phyloP scores from a whole-genome alignment of 2,113 vertebrate species.

The Dipodomys stephensi region DNA sequence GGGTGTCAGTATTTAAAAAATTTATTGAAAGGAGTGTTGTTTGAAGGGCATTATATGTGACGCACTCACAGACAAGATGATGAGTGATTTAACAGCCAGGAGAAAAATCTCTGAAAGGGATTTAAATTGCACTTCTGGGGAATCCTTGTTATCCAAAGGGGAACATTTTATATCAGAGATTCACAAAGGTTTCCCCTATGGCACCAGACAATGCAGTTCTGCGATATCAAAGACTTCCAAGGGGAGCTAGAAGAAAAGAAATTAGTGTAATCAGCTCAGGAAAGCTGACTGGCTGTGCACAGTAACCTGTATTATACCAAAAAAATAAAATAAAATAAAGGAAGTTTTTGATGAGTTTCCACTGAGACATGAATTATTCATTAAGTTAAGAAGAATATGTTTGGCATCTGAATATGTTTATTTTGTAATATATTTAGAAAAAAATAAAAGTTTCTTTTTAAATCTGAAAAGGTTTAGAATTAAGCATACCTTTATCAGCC shows the following conservation, averaged over 20 bases:
- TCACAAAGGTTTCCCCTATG: constrained; percentile 18
- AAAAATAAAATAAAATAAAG: neutral
- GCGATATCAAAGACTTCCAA: constrained; percentile 52
- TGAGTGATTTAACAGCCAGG: neutral
- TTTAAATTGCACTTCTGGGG: constrained; percentile 43
- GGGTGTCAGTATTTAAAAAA: neutral
- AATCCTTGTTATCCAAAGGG: constrained; percentile 31
- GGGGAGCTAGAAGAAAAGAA: neutral
- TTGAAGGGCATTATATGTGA: neutral
- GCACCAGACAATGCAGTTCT: constrained; percentile 16
- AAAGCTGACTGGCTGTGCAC: neutral
- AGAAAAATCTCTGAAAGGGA: constrained; percentile 22
- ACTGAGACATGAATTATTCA: neutral
- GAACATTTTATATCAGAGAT: constrained; percentile 34
- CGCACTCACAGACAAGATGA: neutral
- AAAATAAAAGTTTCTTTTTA: neutral
- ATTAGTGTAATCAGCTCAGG: neutral
- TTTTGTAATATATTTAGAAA: neutral
- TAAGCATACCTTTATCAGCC: neutral
- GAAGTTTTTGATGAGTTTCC: neutral
- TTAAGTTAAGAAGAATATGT: constrained; percentile 28
- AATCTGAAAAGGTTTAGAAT: constrained; percentile 19
- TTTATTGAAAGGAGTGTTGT: neutral
- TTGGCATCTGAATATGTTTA: neutral
- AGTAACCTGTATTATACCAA: neutral